Evolutionary conservation across 2,113 vertebrate species (phyloP).

Genomic region (Dermatemys mawii): DNA sequence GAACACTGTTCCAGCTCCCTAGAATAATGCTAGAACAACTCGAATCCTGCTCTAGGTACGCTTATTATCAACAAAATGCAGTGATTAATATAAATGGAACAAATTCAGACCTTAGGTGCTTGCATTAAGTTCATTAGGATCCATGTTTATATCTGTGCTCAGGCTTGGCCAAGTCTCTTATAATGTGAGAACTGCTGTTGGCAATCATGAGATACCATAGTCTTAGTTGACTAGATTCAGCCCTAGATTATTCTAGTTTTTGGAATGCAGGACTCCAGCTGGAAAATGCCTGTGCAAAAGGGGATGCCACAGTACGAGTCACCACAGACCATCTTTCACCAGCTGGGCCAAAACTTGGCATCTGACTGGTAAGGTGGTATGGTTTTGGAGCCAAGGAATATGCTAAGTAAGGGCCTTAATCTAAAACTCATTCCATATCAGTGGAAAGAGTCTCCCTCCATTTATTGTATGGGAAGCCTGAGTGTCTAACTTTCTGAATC

Average conservation of each 20-base stretch:
- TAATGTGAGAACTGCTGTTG: background rate
- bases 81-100: background rate
- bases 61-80: background rate
- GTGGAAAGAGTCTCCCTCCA: too few relatives aligned
- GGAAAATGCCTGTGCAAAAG: background rate
- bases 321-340: background rate
- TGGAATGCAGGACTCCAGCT: background rate
- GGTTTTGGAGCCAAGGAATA: background rate
- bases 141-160: background rate
- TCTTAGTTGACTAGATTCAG: background rate
- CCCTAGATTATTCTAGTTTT: accelerated
- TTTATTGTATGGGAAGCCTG: too few relatives aligned
- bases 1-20: background rate
- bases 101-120: background rate
- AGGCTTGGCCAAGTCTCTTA: background rate
- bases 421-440: background rate
- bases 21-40: background rate
- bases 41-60: background rate
- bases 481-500: too few relatives aligned
- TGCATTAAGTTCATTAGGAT: background rate
- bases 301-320: background rate
- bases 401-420: background rate
- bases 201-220: background rate
- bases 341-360: background rate
- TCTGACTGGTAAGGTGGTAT: background rate